These are phyloP conservation scores for Zaprionus ghesquierei DNA, from an alignment of 1,140 invertebrate genomes.

Conservation along the genomic window DNA sequence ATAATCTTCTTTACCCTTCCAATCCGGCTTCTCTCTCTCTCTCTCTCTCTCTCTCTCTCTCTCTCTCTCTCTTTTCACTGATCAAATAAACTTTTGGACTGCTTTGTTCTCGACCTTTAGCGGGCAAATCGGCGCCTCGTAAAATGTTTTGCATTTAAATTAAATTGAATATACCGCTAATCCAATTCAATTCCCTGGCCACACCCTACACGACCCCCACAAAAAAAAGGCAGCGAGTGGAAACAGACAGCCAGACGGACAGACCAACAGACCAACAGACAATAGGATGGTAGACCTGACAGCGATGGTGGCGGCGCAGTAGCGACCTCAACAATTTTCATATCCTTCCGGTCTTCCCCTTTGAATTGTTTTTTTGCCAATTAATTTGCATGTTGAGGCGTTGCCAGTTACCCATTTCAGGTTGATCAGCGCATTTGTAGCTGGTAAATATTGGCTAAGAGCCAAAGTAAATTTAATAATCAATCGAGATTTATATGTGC, in stretches of 20 bases:
- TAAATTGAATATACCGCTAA: constrained; percentile 75
- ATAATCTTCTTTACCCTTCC: background rate
- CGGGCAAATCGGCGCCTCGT: constrained; percentile 51
- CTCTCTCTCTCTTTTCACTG: background rate
- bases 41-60: background rate
- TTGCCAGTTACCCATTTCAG: background rate
- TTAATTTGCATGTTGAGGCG: constrained; percentile 62
- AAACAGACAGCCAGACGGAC: constrained; percentile 35
- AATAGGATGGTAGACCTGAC: background rate
- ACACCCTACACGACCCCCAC: constrained; percentile 8
- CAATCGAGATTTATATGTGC: background rate
- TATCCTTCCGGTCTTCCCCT: constrained; percentile 19
- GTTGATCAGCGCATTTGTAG: background rate
- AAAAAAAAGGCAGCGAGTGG: constrained; percentile 3
- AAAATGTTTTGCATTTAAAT: constrained; percentile 75
- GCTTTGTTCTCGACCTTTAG: constrained; percentile 5
- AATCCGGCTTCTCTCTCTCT: too few species aligned
- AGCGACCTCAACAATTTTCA: constrained; percentile 35
- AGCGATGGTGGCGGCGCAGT: background rate
- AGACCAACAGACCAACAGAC: constrained; percentile 20
- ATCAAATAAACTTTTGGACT: background rate
- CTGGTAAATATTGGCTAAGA: background rate
- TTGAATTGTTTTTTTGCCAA: constrained; percentile 35
- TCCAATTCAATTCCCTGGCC: constrained; percentile 63
- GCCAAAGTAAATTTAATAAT: background rate